These are phyloP conservation scores for Drosophila birchii DNA, from an alignment of 2,888 invertebrate species.

Conservation along the genomic window DNA sequence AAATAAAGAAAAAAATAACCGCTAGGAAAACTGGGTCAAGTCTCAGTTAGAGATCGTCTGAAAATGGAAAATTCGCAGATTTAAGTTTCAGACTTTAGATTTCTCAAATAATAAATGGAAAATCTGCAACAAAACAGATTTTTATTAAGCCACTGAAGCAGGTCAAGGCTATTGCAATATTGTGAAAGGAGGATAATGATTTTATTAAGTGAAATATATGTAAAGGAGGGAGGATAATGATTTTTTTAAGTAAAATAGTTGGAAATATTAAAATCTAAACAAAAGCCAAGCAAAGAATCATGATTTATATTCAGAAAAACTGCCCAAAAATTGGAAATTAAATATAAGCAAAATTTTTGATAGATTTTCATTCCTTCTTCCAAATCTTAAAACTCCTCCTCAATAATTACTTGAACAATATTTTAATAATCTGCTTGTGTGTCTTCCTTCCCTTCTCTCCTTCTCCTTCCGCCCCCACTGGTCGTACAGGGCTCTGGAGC, in stretches of 20 bases:
- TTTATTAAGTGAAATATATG: too few relatives aligned
- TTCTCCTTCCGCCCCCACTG: constrained; percentile 62
- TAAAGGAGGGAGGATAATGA: too few relatives aligned
- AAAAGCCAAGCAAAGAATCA: too few relatives aligned
- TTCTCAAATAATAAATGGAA: neutral
- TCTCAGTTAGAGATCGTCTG: constrained; percentile 8
- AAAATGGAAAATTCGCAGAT: constrained; percentile 16
- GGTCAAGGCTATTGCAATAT: too few relatives aligned
- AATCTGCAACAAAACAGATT: neutral
- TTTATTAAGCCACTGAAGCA: neutral
- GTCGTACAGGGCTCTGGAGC: constrained; percentile 84
- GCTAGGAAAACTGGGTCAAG: constrained; percentile 32
- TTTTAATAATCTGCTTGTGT: constrained; percentile 82
- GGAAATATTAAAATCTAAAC: too few relatives aligned
- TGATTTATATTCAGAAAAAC: too few relatives aligned
- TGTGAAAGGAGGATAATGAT: too few relatives aligned
- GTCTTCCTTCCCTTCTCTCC: constrained; percentile 45
- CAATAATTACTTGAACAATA: constrained; percentile 47
- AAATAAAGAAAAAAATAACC: neutral
- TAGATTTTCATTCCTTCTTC: neutral
- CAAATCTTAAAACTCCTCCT: neutral
- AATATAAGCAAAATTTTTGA: too few relatives aligned
- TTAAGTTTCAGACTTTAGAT: neutral
- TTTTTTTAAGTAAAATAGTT: too few relatives aligned
- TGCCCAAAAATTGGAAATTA: too few relatives aligned